Evolutionary conservation across 2,113 vertebrate species (phyloP).

Genomic region (Strigops habroptila): DNA sequence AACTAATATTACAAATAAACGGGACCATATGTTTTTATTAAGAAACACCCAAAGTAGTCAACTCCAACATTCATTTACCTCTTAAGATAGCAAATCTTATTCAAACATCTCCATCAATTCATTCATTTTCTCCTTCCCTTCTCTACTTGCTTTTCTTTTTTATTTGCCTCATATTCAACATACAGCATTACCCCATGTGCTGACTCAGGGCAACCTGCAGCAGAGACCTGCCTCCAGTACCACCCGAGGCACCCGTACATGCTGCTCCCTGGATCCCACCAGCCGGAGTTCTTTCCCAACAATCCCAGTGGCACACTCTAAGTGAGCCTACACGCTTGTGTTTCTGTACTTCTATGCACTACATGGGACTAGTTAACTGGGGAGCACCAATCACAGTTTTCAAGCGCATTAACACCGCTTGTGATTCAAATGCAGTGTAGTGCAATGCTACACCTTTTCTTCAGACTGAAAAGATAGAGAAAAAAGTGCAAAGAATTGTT

Average conservation of each 20-base stretch:
- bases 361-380: neutral
- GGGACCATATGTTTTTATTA: neutral
- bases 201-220: neutral
- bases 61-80: neutral
- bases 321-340: neutral
- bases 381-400: neutral
- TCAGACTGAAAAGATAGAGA: neutral
- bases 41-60: neutral
- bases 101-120: neutral
- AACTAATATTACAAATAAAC: neutral
- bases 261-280: neutral
- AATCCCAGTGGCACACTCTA: neutral
- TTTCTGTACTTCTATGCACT: neutral
- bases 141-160: neutral
- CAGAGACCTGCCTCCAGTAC: neutral
- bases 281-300: neutral
- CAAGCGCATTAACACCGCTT: neutral
- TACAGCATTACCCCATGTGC: rapidly evolving
- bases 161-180: neutral
- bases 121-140: neutral
- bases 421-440: neutral
- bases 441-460: neutral
- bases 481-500: neutral
- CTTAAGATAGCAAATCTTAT: neutral
- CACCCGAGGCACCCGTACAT: rapidly evolving